phyloP scores from a whole-genome alignment of 1,140 invertebrate species.

The Drosophila tani region DNA sequence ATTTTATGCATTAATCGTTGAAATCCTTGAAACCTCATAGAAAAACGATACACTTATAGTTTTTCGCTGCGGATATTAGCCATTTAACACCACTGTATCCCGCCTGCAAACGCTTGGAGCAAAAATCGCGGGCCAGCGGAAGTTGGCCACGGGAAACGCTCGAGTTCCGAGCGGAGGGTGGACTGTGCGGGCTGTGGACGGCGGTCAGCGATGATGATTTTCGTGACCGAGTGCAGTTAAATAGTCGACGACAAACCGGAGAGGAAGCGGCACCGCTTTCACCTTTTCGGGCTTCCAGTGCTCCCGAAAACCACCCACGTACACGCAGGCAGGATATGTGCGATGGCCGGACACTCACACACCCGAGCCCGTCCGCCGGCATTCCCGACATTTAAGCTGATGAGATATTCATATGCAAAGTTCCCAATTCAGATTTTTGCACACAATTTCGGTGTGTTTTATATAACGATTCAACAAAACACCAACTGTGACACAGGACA shows the following conservation, averaged over 20 bases:
- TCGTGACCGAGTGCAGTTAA: constrained; percentile 83
- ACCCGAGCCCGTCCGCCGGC: constrained; percentile 3
- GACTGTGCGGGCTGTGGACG: constrained; percentile 27
- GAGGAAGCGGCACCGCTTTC: constrained; percentile 55
- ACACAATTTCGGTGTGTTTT: constrained; percentile 31
- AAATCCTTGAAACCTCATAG: no score
- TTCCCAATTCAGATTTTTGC: constrained; percentile 18
- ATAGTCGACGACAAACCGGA: constrained; percentile 71
- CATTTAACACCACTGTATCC: constrained; percentile 23
- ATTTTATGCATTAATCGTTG: no score
- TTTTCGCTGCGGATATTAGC: background rate
- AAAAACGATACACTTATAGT: no score
- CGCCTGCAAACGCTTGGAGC: background rate
- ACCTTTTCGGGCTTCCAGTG: constrained; percentile 52
- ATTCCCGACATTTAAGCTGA: constrained; percentile 53
- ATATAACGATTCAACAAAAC: constrained; percentile 18
- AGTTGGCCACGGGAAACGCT: constrained; percentile 61
- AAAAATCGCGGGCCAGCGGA: constrained; percentile 21
- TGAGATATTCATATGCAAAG: constrained; percentile 51
- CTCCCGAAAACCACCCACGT: constrained; percentile 12
- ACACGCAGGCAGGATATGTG: constrained; percentile 45
- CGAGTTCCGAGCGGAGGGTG: constrained; percentile 28
- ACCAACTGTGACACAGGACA: constrained; percentile 1
- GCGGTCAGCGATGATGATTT: constrained; percentile 65
- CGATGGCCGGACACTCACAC: constrained; percentile 13